Percentiles rank a stretch among this genome's conserved stretches.
Conservation (phyloP, 2,888 invertebrate genomes). For the Callimorpha dominula region DNA sequence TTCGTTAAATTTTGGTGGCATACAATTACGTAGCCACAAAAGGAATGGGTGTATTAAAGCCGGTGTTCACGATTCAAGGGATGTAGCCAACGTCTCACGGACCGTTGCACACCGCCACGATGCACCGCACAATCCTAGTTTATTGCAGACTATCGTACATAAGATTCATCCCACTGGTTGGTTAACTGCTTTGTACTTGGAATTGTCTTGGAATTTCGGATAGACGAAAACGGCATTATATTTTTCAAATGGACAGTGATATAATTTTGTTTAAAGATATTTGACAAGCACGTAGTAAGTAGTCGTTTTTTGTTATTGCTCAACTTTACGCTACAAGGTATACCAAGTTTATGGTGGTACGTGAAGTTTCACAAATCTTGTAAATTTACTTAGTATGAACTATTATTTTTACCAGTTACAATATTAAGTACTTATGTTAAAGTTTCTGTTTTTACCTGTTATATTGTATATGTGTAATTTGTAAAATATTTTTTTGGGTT, state of each 20-base stretch:
- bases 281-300: not conserved
- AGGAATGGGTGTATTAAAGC: conserved; percentile 27
- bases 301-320: too few species aligned
- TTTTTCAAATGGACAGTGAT: not conserved
- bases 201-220: conserved; percentile 16
- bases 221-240: not conserved
- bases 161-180: conserved; percentile 26
- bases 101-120: conserved; percentile 36
- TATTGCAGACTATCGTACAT: conserved; percentile 38
- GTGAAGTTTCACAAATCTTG: too few species aligned
- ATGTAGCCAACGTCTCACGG: conserved; percentile 40
- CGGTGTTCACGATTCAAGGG: conserved; percentile 26
- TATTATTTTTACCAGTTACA: too few species aligned
- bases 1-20: not conserved
- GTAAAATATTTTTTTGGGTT: too few species aligned
- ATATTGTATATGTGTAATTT: too few species aligned
- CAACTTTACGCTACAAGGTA: too few species aligned
- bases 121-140: conserved; percentile 45
- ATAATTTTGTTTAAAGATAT: not conserved
- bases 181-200: conserved; percentile 17
- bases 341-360: too few species aligned
- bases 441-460: too few species aligned
- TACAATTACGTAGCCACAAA: conserved; percentile 14
- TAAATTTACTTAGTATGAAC: too few species aligned
- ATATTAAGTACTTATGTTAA: too few species aligned